Evolutionary conservation across 1,140 invertebrate species (phyloP).

Genomic region (Calosoma granatense): DNA sequence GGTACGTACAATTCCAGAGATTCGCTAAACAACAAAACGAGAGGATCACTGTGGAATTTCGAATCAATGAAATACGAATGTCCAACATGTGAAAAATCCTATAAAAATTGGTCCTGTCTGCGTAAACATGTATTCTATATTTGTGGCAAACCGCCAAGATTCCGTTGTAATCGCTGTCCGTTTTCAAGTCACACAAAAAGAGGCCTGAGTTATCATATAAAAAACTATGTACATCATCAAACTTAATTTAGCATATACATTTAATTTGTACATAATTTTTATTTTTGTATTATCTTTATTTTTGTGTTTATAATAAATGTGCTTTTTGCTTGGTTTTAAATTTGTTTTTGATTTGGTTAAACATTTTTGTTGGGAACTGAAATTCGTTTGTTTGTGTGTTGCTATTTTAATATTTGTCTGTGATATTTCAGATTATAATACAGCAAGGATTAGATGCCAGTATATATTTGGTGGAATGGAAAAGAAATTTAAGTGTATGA

Average conservation of each 20-base stretch:
- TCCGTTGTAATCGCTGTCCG: constrained; percentile 35
- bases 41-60: background rate
- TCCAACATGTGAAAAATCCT: background rate
- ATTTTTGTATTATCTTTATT: constrained; percentile 20
- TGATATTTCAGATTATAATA: no score
- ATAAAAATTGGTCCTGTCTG: constrained; percentile 14
- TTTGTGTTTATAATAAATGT: constrained; percentile 18
- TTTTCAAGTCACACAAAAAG: background rate
- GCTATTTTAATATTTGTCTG: background rate
- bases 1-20: background rate
- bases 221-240: background rate
- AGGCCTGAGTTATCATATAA: background rate
- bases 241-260: no score
- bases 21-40: background rate
- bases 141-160: constrained; percentile 37
- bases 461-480: no score
- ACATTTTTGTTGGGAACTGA: background rate
- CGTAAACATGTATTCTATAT: constrained; percentile 35
- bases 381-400: background rate
- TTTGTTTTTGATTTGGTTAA: background rate
- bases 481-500: constrained; percentile 24
- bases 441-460: no score
- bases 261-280: background rate
- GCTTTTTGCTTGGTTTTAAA: background rate
- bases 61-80: background rate